A percentile compares a stretch with the other conserved stretches of the same genome.
Conservation (phyloP, 2,797 vertebrate species). For the Anolis apletophallus region DNA sequence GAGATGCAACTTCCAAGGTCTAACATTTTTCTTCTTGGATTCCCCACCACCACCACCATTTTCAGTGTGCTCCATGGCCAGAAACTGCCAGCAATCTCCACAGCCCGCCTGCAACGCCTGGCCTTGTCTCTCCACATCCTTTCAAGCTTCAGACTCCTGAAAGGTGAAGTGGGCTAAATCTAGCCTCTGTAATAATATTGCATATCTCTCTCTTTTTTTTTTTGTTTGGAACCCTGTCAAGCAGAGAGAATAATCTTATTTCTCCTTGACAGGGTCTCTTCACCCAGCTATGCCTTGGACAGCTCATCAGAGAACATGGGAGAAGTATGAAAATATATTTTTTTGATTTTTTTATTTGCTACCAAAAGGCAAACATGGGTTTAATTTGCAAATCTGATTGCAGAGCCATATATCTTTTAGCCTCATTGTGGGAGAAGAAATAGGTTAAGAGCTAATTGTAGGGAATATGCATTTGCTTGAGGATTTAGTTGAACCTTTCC, state of each 20-base stretch:
- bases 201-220: background rate
- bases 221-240: too few species aligned
- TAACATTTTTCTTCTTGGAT: background rate
- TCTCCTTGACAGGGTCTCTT: constrained; percentile 50
- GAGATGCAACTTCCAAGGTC: too few species aligned
- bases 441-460: too few species aligned
- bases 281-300: constrained; percentile 51
- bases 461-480: too few species aligned
- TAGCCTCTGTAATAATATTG: too few species aligned
- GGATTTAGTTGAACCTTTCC: too few species aligned
- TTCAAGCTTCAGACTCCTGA: constrained; percentile 50
- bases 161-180: constrained; percentile 31
- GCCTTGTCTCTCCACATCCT: constrained; percentile 42
- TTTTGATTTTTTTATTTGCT: too few species aligned
- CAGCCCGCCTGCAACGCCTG: constrained; percentile 27
- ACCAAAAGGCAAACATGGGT: too few species aligned
- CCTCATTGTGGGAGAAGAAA: too few species aligned
- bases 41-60: background rate
- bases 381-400: too few species aligned
- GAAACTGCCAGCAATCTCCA: constrained; percentile 29
- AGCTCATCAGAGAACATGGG: constrained; percentile 40
- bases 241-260: background rate
- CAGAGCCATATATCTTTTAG: too few species aligned
- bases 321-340: constrained; percentile 40
- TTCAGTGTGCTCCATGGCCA: constrained; percentile 59